A percentile compares a stretch with the other conserved stretches of the same genome.
These are phyloP conservation scores for Hippasteria phrygiana DNA, from an alignment of 53 echinoderm and acorn worm genomes.

Conservation along the genomic window DNA sequence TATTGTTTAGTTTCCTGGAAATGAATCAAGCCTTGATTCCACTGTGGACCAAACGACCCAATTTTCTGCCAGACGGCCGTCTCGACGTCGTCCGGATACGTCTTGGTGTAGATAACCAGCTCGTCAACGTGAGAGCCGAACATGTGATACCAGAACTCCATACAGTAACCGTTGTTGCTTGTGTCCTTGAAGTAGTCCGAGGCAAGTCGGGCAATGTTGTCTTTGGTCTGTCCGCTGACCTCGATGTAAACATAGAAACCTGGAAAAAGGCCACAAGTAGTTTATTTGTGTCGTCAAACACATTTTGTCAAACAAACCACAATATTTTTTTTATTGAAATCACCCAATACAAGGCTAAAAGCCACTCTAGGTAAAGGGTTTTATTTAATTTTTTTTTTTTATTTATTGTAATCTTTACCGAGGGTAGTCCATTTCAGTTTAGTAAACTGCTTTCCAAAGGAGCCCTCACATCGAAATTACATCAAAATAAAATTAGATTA, in stretches of 20 bases:
- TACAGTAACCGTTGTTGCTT: slow-evolving; percentile 61
- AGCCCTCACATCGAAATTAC: too few species aligned
- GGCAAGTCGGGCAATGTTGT: slow-evolving; percentile 64
- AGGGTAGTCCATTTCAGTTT: too few species aligned
- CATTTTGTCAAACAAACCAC: too few species aligned
- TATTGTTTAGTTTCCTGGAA: slow-evolving; percentile 61
- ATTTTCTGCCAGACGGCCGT: slow-evolving; percentile 67
- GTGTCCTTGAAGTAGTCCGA: slow-evolving; percentile 55
- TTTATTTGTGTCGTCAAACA: too few species aligned
- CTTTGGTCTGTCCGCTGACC: slow-evolving; percentile 22
- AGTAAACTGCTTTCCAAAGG: too few species aligned
- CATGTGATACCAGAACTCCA: slow-evolving; percentile 91
- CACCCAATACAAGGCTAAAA: too few species aligned
- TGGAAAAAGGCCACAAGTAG: slow-evolving; percentile 24
- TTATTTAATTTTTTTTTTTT: too few species aligned
- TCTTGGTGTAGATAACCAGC: slow-evolving; percentile 62
- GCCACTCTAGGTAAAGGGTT: too few species aligned
- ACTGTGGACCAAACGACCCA: slow-evolving; percentile 67
- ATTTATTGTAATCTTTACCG: too few species aligned
- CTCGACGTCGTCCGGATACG: slow-evolving; percentile 37
- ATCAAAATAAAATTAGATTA: too few species aligned
- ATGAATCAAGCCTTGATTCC: slow-evolving; percentile 74
- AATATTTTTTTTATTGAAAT: too few species aligned
- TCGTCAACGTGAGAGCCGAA: slow-evolving; percentile 69
- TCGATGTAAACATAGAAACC: slow-evolving; percentile 81